These are phyloP conservation scores for Cirrhinus mrigala DNA, from an alignment of 2,797 vertebrate species.

Conservation along the genomic window DNA sequence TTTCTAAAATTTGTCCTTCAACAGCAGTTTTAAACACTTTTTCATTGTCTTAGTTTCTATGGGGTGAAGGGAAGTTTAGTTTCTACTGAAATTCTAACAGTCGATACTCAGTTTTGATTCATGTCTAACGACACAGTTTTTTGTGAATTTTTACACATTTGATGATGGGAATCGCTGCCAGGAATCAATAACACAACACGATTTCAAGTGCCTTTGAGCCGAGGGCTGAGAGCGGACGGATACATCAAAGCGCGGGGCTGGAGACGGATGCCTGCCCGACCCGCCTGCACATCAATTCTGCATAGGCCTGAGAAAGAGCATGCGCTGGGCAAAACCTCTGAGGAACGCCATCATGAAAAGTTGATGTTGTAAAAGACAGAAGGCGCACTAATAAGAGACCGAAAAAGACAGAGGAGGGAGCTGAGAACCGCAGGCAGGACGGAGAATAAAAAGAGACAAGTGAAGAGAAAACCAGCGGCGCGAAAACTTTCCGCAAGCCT, in stretches of 20 bases:
- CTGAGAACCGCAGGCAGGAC: slow-evolving; percentile 55
- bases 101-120: not conserved
- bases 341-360: slow-evolving; percentile 61
- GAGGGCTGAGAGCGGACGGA: slow-evolving; percentile 14
- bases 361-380: slow-evolving; percentile 66
- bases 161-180: slow-evolving; percentile 28
- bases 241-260: slow-evolving; percentile 38
- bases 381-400: slow-evolving; percentile 64
- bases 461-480: slow-evolving; percentile 39
- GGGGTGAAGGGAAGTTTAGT: not conserved
- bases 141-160: slow-evolving; percentile 28
- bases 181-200: slow-evolving; percentile 31
- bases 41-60: not conserved
- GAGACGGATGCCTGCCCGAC: slow-evolving; percentile 20
- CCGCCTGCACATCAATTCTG: slow-evolving; percentile 57
- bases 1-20: not conserved
- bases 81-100: not conserved
- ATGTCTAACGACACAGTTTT: slow-evolving; percentile 7
- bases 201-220: slow-evolving; percentile 18
- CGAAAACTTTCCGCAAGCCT: slow-evolving; percentile 66
- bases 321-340: slow-evolving; percentile 56
- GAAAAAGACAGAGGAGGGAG: slow-evolving; percentile 51
- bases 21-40: not conserved
- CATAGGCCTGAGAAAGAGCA: slow-evolving; percentile 51
- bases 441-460: slow-evolving; percentile 64